Evolutionary conservation across 2,888 invertebrate genomes (phyloP).

Genomic region (Gryllus longicercus): DNA sequence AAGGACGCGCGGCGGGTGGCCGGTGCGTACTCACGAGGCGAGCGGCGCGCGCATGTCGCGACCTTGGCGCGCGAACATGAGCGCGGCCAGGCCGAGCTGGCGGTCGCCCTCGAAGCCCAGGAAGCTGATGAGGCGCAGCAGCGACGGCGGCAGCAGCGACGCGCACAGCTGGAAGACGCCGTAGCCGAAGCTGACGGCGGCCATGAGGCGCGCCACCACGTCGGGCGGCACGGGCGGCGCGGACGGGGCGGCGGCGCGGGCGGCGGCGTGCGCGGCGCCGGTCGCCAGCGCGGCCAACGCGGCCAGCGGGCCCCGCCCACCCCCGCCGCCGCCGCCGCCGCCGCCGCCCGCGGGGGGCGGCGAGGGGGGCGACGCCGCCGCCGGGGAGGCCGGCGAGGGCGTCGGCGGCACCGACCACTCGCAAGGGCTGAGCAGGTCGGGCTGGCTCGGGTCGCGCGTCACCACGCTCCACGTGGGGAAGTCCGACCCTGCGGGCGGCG

Average conservation of each 20-base stretch:
- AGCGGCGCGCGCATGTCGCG: slow-evolving; percentile 65
- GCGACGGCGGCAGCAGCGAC: slow-evolving; percentile 62
- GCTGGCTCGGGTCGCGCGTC: no score
- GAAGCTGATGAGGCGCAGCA: slow-evolving; percentile 59
- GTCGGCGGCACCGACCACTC: not conserved
- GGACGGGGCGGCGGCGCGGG: no score
- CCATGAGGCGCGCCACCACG: slow-evolving; percentile 59
- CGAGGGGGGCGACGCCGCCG: no score
- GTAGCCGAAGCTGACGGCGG: slow-evolving; percentile 67
- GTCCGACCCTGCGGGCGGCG: no score
- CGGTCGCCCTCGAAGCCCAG: slow-evolving; percentile 65
- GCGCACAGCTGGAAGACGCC: slow-evolving; percentile 66
- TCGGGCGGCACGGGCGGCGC: slow-evolving; percentile 44
- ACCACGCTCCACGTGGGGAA: no score
- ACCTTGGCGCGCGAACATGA: slow-evolving; percentile 59
- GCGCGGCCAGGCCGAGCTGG: slow-evolving; percentile 55
- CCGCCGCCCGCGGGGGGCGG: no score
- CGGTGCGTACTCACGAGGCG: slow-evolving; percentile 53
- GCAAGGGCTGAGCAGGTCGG: no score
- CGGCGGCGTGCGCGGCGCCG: no score
- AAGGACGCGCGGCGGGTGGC: no score
- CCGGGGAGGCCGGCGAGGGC: not conserved
- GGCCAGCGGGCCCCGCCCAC: no score
- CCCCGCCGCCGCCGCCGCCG: no score
- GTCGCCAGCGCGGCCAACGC: no score